phyloP scores from a whole-genome alignment of 2,888 invertebrate genomes.

The Melitaea athalia region DNA sequence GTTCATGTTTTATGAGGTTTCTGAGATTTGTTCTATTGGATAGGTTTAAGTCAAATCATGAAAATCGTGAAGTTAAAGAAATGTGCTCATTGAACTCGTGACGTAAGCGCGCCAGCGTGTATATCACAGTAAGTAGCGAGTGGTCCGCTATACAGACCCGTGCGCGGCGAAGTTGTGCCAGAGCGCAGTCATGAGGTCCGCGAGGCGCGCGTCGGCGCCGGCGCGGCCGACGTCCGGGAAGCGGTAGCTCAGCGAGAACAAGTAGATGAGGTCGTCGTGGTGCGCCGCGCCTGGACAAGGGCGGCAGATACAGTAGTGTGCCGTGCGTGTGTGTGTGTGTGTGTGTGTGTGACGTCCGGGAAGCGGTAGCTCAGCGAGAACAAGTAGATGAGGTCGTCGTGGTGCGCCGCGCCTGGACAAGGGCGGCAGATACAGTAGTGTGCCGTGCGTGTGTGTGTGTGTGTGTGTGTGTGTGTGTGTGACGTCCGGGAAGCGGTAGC shows the following conservation, averaged over 20 bases:
- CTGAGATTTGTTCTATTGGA: no score
- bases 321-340: not conserved
- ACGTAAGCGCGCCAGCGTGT: no score
- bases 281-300: slow-evolving; percentile 60
- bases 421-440: not conserved
- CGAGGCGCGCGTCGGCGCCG: slow-evolving; percentile 64
- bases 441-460: not conserved
- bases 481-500: slow-evolving; percentile 65
- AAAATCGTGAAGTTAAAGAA: no score
- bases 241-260: slow-evolving; percentile 67
- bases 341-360: slow-evolving; percentile 46
- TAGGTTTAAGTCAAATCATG: no score
- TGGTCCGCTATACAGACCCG: slow-evolving; percentile 56
- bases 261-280: slow-evolving; percentile 77
- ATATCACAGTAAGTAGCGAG: not conserved
- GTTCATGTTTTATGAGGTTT: no score
- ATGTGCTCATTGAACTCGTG: not conserved
- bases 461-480: no score
- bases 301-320: not conserved
- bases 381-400: slow-evolving; percentile 78
- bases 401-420: slow-evolving; percentile 63
- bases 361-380: slow-evolving; percentile 66
- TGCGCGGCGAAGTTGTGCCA: slow-evolving; percentile 75
- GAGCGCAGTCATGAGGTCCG: slow-evolving; percentile 66
- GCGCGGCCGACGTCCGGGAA: slow-evolving; percentile 60